These are phyloP conservation scores for Triplophysa rosa DNA, from an alignment of 2,113 vertebrate genomes.

Conservation along the genomic window DNA sequence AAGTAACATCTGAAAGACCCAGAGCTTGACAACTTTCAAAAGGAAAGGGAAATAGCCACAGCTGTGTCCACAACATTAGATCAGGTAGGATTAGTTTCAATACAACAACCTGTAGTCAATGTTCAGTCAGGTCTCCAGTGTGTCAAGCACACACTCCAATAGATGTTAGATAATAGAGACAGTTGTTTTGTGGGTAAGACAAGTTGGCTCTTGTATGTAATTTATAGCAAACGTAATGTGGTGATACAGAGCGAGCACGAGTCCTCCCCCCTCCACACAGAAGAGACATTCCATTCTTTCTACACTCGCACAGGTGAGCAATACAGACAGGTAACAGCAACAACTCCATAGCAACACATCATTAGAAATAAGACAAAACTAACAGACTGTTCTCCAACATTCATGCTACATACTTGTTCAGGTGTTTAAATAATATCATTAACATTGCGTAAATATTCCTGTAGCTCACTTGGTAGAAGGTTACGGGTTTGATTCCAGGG, in stretches of 20 bases:
- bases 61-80: slow-evolving; percentile 10
- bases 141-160: not conserved
- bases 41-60: slow-evolving; percentile 19
- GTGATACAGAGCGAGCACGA: not conserved
- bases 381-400: not conserved
- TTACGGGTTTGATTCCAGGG: too few relatives aligned
- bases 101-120: slow-evolving; percentile 1
- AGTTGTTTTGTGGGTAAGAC: not conserved
- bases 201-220: slow-evolving; percentile 36
- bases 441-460: too few relatives aligned
- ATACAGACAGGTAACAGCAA: not conserved
- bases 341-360: not conserved
- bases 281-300: slow-evolving; percentile 7
- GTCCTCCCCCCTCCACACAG: not conserved
- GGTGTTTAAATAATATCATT: not conserved
- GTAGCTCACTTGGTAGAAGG: too few relatives aligned
- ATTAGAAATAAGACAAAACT: not conserved
- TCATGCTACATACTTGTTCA: not conserved
- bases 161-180: not conserved
- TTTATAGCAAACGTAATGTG: not conserved
- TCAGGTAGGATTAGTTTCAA: not conserved
- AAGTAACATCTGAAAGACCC: not conserved
- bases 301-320: slow-evolving; percentile 8
- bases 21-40: slow-evolving; percentile 10
- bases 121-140: not conserved